Percentiles rank a stretch among this genome's conserved stretches.
phyloP scores from a whole-genome alignment of 1,140 invertebrate species.

The Nasonia longicornis region DNA sequence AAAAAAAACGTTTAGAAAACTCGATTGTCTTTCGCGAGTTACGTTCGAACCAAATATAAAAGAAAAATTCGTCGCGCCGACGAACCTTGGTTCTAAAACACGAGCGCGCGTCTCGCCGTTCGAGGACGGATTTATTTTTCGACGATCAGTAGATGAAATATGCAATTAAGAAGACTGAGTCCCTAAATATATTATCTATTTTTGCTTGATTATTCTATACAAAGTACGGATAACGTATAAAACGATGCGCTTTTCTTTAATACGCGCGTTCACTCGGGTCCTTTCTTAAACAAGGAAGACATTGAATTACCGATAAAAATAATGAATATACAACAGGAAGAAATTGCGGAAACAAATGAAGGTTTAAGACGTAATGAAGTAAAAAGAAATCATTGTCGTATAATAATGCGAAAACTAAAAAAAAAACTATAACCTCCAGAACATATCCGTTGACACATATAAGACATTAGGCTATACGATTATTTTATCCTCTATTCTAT shows the following conservation, averaged over 20 bases:
- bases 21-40: slow-evolving; percentile 1
- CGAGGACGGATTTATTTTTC: slow-evolving; percentile 32
- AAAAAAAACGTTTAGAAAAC: neutral
- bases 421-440: slow-evolving; percentile 44
- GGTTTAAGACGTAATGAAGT: slow-evolving; percentile 5
- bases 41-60: neutral
- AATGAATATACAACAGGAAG: neutral
- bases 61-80: neutral
- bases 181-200: slow-evolving; percentile 31
- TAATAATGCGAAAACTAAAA: slow-evolving; percentile 18
- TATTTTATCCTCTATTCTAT: slow-evolving; percentile 41
- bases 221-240: neutral
- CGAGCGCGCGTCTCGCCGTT: neutral
- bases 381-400: slow-evolving; percentile 38
- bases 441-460: slow-evolving; percentile 65
- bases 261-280: slow-evolving; percentile 36
- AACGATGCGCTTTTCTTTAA: slow-evolving; percentile 14
- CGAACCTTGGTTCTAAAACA: neutral
- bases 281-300: slow-evolving; percentile 40
- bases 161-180: slow-evolving; percentile 39
- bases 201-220: slow-evolving; percentile 26
- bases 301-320: slow-evolving; percentile 5
- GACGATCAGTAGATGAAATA: slow-evolving; percentile 25
- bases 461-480: slow-evolving; percentile 54
- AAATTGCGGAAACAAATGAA: neutral